These are phyloP conservation scores for Apeira syringaria DNA, from an alignment of 2,888 invertebrate genomes.

Conservation along the genomic window DNA sequence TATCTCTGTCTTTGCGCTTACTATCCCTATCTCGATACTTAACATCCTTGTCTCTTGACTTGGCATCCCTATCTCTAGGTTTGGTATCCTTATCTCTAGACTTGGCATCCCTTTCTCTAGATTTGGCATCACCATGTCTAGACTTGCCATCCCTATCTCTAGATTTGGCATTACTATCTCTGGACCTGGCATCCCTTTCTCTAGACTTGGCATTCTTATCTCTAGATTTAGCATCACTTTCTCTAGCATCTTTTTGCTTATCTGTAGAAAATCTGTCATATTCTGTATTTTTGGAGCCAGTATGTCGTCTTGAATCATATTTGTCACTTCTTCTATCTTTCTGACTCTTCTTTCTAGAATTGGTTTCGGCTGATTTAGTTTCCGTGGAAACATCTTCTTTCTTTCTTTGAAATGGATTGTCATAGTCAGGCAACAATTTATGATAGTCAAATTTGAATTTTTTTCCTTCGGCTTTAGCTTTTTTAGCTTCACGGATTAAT, in stretches of 20 bases:
- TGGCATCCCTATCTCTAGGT: slow-evolving; percentile 14
- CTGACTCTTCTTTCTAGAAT: slow-evolving; percentile 39
- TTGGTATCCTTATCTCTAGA: slow-evolving; percentile 33
- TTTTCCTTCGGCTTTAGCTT: slow-evolving; percentile 66
- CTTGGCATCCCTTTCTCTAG: slow-evolving; percentile 29
- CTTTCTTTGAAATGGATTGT: slow-evolving; percentile 74
- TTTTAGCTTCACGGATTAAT: slow-evolving; percentile 71
- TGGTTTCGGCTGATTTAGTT: slow-evolving; percentile 16
- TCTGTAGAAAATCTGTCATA: slow-evolving; percentile 16
- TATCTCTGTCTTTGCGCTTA: slow-evolving; percentile 24
- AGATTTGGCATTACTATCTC: slow-evolving; percentile 7
- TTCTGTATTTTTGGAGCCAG: slow-evolving; percentile 10
- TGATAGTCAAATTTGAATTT: slow-evolving; percentile 73
- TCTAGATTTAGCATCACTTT: slow-evolving; percentile 29
- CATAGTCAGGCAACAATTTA: slow-evolving; percentile 69
- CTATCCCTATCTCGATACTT: slow-evolving; percentile 1
- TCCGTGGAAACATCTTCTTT: slow-evolving; percentile 38
- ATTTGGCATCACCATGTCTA: slow-evolving; percentile 29
- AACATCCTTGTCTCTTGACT: slow-evolving; percentile 12
- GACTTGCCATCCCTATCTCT: neutral
- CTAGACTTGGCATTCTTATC: slow-evolving; percentile 31
- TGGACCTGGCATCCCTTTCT: slow-evolving; percentile 14
- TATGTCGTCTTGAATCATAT: slow-evolving; percentile 29
- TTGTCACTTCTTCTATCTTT: slow-evolving; percentile 34
- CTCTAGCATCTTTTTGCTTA: slow-evolving; percentile 25